Conservation (phyloP, 2,797 vertebrate species). For the Fundulus diaphanus region DNA sequence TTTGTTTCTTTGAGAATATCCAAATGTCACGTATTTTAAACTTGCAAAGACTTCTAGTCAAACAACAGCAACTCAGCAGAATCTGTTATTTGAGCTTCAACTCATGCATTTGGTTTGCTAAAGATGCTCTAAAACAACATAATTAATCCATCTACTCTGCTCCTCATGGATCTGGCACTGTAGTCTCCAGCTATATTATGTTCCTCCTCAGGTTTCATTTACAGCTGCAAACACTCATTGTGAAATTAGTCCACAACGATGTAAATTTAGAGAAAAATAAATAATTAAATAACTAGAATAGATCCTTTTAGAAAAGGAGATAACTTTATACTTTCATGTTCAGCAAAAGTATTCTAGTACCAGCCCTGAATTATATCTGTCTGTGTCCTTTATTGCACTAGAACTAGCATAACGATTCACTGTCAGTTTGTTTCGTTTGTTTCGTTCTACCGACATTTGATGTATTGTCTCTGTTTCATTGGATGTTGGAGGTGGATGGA, state of each 20-base stretch:
- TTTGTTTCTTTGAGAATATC: constrained; percentile 4
- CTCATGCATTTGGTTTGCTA: constrained; percentile 11
- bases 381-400: neutral
- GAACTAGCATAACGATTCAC: neutral
- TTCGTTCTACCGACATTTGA: constrained; percentile 18
- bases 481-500: constrained; percentile 4
- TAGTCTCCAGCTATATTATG: constrained; percentile 31
- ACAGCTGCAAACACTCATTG: constrained; percentile 25
- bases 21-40: constrained; percentile 24
- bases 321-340: neutral
- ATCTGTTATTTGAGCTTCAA: constrained; percentile 25
- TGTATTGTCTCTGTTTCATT: constrained; percentile 27
- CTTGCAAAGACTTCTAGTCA: constrained; percentile 26
- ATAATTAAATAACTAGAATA: neutral
- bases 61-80: constrained; percentile 8
- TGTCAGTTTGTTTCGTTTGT: neutral
- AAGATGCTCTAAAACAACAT: constrained; percentile 42
- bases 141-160: constrained; percentile 32
- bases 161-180: constrained; percentile 31
- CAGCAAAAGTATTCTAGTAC: neutral
- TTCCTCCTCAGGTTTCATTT: constrained; percentile 41
- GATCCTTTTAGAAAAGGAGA: neutral
- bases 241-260: constrained; percentile 8
- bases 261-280: neutral
- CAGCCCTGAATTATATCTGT: neutral